These are phyloP conservation scores for Fissipunctia ypsillon DNA, from an alignment of 2,888 invertebrate genomes.

Conservation along the genomic window DNA sequence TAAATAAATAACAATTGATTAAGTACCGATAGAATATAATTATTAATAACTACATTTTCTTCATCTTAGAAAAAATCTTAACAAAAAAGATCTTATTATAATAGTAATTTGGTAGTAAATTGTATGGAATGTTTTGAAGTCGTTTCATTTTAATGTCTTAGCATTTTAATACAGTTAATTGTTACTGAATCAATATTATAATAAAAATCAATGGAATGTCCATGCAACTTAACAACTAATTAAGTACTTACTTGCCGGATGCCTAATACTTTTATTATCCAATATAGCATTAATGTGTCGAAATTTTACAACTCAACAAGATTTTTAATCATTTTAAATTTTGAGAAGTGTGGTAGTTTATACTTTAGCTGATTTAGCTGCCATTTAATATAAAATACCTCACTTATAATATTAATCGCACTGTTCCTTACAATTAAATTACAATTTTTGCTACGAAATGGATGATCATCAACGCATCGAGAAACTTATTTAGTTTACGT, in stretches of 20 bases:
- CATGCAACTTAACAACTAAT: constrained; percentile 68
- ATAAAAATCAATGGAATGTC: constrained; percentile 73
- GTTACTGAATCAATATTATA: constrained; percentile 54
- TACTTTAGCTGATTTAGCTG: constrained; percentile 23
- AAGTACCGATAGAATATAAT: constrained; percentile 50
- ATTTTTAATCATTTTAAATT: constrained; percentile 55
- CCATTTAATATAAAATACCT: constrained; percentile 47
- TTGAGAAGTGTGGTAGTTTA: constrained; percentile 48
- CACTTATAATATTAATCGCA: constrained; percentile 44
- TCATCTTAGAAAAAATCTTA: constrained; percentile 33
- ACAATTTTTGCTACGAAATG: constrained; percentile 28
- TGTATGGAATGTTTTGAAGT: constrained; percentile 55
- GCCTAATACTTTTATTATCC: constrained; percentile 58
- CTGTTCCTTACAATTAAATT: constrained; percentile 59
- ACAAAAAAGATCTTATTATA: constrained; percentile 43
- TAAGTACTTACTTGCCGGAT: constrained; percentile 70
- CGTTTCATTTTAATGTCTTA: constrained; percentile 39
- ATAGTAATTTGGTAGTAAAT: constrained; percentile 52
- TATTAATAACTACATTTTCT: constrained; percentile 45
- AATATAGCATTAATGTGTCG: constrained; percentile 70
- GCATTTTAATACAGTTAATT: constrained; percentile 44
- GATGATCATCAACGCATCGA: constrained; percentile 23
- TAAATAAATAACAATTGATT: constrained; percentile 54
- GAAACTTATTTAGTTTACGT: constrained; percentile 41
- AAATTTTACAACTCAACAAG: constrained; percentile 71